These are phyloP conservation scores for Myotis vivesi DNA, from an alignment of 2,797 vertebrate genomes.

Conservation along the genomic window DNA sequence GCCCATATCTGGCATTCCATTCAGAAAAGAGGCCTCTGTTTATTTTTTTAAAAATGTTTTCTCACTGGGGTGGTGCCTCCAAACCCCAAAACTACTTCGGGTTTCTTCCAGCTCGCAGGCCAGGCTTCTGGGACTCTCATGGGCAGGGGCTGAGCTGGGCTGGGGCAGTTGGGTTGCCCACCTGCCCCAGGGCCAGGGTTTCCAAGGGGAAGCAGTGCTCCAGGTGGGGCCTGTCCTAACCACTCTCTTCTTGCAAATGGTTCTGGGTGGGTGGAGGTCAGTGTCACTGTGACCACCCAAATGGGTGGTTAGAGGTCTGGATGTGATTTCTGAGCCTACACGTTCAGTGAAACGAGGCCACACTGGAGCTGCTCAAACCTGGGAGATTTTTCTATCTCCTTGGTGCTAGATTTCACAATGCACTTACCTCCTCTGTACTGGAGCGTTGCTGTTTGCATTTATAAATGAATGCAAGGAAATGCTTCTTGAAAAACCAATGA, in stretches of 20 bases:
- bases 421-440: neutral
- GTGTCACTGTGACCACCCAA: neutral
- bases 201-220: neutral
- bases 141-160: neutral
- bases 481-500: neutral
- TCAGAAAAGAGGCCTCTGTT: neutral
- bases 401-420: neutral
- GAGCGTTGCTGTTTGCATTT: neutral
- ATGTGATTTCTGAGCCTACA: fast-evolving
- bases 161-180: fast-evolving
- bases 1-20: neutral
- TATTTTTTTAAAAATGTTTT: neutral
- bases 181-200: neutral
- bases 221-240: neutral
- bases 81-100: neutral
- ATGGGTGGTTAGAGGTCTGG: fast-evolving
- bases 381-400: neutral
- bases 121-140: neutral
- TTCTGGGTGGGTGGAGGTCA: neutral
- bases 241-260: neutral
- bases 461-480: neutral
- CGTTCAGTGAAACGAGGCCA: neutral
- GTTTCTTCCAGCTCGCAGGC: fast-evolving
- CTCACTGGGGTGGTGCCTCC: neutral
- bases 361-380: neutral